These are phyloP conservation scores for Allygus modestus DNA, from an alignment of 2,888 invertebrate genomes.

Conservation along the genomic window DNA sequence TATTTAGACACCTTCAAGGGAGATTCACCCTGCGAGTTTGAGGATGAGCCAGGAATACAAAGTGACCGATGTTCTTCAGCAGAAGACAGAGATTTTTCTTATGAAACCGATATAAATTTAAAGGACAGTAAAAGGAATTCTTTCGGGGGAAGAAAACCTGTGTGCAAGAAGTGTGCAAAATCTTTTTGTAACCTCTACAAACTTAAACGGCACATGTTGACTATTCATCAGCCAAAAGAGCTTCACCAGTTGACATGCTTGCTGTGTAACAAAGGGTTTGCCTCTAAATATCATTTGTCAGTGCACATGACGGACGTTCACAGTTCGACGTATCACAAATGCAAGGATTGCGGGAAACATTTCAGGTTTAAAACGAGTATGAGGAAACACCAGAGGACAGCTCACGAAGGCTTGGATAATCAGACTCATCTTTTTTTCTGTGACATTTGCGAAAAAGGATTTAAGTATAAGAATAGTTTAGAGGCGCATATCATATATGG, in stretches of 20 bases:
- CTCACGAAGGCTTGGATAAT: background rate
- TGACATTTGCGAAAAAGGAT: conserved; percentile 35
- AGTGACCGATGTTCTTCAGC: background rate
- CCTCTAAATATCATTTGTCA: background rate
- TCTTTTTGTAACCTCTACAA: background rate
- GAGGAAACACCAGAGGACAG: background rate
- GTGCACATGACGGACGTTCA: background rate
- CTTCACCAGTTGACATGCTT: background rate
- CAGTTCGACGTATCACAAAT: background rate
- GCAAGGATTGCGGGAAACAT: background rate
- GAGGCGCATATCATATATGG: conserved; percentile 36
- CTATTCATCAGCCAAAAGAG: background rate
- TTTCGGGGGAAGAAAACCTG: background rate
- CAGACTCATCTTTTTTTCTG: background rate
- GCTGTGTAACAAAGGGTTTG: background rate
- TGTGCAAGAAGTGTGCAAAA: background rate
- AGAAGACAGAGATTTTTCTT: background rate
- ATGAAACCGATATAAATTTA: background rate
- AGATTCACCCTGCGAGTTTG: background rate
- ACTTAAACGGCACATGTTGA: background rate
- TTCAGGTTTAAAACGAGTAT: conserved; percentile 22
- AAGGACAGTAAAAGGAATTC: background rate
- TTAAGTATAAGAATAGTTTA: conserved; percentile 43
- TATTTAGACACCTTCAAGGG: background rate
- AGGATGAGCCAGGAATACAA: background rate